A percentile compares a stretch with the other conserved stretches of the same genome.
Conservation (phyloP, 1,140 invertebrate species). For the Dreissena polymorpha region DNA sequence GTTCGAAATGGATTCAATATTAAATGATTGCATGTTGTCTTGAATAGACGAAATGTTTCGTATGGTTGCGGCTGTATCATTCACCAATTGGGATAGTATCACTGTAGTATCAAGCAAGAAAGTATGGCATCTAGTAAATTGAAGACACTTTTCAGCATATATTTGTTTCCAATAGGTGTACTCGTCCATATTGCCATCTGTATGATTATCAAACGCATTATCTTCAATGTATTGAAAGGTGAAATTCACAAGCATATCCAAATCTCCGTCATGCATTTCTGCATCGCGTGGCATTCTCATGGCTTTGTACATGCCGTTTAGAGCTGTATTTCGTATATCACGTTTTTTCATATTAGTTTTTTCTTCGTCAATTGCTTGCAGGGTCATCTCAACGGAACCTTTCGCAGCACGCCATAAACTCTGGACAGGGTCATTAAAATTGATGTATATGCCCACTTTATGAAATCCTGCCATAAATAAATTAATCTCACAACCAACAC, state of each 20-base stretch:
- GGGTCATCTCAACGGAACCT: slow-evolving; percentile 14
- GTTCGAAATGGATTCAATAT: background rate
- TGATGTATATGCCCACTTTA: slow-evolving; percentile 26
- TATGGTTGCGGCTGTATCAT: background rate
- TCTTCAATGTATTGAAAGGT: slow-evolving; percentile 14
- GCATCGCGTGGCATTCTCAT: slow-evolving; percentile 1
- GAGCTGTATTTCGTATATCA: background rate
- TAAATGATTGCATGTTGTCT: background rate
- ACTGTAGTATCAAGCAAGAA: background rate
- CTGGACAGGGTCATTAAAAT: slow-evolving; percentile 41
- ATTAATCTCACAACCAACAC: slow-evolving; percentile 56
- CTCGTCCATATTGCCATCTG: background rate
- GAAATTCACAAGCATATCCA: slow-evolving; percentile 5
- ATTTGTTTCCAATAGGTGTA: background rate
- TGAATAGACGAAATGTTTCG: background rate
- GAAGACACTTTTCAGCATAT: slow-evolving; percentile 4
- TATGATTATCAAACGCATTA: background rate
- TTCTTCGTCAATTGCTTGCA: background rate
- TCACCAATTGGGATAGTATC: background rate
- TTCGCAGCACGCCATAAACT: slow-evolving; percentile 43
- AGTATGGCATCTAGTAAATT: background rate
- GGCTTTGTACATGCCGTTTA: background rate
- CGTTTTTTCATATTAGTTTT: slow-evolving; percentile 15
- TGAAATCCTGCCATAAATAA: slow-evolving; percentile 49
- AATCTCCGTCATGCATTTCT: background rate